Base-by-base conservation (phyloP, 2,888 invertebrate genomes). In the Escarpia spicata region DNA sequence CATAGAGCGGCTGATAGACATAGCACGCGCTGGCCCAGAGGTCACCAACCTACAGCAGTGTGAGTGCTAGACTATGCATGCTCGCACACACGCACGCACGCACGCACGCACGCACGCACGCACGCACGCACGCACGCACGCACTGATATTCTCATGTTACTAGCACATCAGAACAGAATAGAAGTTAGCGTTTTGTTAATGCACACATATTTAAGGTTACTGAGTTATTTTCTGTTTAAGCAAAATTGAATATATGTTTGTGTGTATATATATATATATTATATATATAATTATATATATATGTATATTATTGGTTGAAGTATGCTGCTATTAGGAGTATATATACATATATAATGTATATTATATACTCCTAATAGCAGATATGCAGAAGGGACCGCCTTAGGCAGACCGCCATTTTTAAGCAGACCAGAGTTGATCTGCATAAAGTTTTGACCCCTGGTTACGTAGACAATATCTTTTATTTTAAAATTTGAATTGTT, bases 1-100 rank as follows among this genome's bases (percentile, higher is more conserved):
- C 45, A 94, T 97, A 44, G 97, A 97, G 91, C 95, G 95, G 92
- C 94, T 97, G 91, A 19, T 75, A 26, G 75, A 75, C 26, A n/a
- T 75, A 2, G 75, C 75, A 75, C 75, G n/a, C 4, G 26, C 75
- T 19, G 75, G 75, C 19, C 26, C 75, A 75, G 75, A 75, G 75
- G 75, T 75, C 75, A 75, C 75, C 75, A 75, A 75, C 6, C 75
- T 75, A n/a, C 75, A 75, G 26, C 75, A 75, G 26, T 75, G 75
- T 75, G n/a, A 75, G 75, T 75, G 75, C 6, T 2, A 9, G 52
- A 52, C 9, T 52, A 75, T 6, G 4, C 75, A 75, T 26, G 26
- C 75, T 19, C 19, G 75, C 75, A 75, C 52, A 9, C 52, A 75
- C 26, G 1, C 75, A 26, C 26, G 26, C 75, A 75, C 19, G 75